phyloP scores from a whole-genome alignment of 2,888 invertebrate genomes.

The Standfussiana lucernea region DNA sequence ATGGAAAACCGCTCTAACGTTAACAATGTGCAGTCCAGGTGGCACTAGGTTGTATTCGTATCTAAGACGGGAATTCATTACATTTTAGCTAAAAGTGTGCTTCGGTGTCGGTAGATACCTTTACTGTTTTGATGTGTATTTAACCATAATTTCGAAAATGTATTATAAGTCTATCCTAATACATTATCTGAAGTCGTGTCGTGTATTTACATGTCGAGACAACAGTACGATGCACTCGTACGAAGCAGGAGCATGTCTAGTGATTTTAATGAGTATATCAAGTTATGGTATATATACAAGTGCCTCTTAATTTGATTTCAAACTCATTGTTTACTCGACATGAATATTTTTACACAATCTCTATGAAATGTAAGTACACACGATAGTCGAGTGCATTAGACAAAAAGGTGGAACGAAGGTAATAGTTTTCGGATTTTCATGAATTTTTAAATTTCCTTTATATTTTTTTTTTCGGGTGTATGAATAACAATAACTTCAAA shows the following conservation, averaged over 20 bases:
- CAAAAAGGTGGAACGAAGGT: no score
- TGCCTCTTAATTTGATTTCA: background rate
- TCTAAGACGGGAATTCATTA: background rate
- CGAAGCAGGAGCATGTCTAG: background rate
- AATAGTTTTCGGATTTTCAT: no score
- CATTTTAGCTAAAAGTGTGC: background rate
- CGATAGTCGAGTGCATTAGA: no score
- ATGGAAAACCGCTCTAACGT: background rate
- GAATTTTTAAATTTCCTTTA: no score
- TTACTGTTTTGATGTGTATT: background rate
- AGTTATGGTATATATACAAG: background rate
- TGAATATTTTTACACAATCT: constrained; percentile 10
- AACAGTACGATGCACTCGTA: background rate
- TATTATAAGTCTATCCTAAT: background rate
- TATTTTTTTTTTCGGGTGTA: no score
- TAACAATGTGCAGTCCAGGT: background rate
- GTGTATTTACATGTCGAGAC: background rate
- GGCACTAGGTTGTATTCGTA: background rate
- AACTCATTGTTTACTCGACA: background rate
- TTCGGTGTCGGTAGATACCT: background rate
- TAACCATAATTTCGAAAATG: background rate
- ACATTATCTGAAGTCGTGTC: background rate
- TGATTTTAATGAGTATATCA: background rate
- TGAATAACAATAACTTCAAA: no score
- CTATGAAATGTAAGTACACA: background rate